Evolutionary conservation across 2,797 vertebrate genomes (phyloP), one percentile per base, ranked within the genome.

Genomic region (Pangasius mekongensis): DNA sequence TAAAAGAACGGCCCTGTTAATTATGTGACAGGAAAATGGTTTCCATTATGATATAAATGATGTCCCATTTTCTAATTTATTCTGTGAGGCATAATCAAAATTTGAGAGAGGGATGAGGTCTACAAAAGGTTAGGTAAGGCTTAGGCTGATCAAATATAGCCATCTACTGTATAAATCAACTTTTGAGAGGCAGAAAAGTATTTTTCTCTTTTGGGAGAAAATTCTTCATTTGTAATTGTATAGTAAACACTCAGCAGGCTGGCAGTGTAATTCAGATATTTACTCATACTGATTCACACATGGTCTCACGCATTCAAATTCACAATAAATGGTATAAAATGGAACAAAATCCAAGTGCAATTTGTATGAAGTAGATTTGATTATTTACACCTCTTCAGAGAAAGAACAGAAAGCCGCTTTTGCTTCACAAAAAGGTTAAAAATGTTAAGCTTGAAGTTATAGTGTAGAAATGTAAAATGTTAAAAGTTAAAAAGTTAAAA

Each of bases 1-100:
- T 90, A 85, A 88, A 89, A 87, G 83, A 86, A 92, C 64, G 67
- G 84, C 87, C 66, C 86, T 89, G 87, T 91, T 93, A 92, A 93
- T 93, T 92, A 92, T 84, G 83, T 22, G 83, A 64, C 60, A 87
- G 87, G 89, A 82, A 91, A 92, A 93, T 87, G 85, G 88, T 86
- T 92, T 92, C 91, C 87, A 92, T 91, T 92, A 90, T 89, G 81
- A 87, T 90, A 88, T 91, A 91, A 93, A 92, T 89, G 62, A 90
- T 91, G 91, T 88, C 77, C 88, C 85, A 88, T 85, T 88, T 90
- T 90, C 76, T 89, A 86, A 87, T 86, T 89, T 82, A 86, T 77
- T 89, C 77, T 71, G 62, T 71, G 77, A 91, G 49, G 85, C 54
- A 89, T 85, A 71, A 89, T 88, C 88, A 69, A 85, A 67, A 52